phyloP scores from a whole-genome alignment of 2,888 invertebrate genomes.

The Rotaria sp. region DNA sequence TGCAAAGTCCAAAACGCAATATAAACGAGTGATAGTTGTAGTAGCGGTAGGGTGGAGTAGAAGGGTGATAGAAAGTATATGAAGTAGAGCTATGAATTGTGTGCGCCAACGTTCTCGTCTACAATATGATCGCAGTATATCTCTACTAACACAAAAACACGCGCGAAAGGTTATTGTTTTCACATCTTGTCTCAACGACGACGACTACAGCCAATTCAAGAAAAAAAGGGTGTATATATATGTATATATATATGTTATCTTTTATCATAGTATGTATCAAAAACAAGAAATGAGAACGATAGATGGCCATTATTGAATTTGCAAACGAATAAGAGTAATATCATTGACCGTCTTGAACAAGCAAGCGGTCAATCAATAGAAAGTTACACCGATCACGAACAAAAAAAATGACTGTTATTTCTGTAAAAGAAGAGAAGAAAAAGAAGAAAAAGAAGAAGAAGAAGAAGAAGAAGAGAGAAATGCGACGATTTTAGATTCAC shows the following conservation, averaged over 20 bases:
- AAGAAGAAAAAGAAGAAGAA: neutral
- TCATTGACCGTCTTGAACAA: neutral
- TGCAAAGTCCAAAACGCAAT: neutral
- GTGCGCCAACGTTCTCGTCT: neutral
- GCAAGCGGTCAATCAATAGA: constrained; percentile 14
- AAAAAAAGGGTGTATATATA: neutral
- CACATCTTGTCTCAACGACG: neutral
- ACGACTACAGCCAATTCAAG: neutral
- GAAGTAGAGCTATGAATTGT: neutral
- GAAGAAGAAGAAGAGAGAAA: neutral
- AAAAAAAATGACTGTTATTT: constrained; percentile 11
- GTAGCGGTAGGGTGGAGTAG: neutral
- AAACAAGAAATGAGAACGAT: neutral
- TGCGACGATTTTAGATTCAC: neutral
- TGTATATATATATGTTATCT: neutral
- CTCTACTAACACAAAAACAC: neutral
- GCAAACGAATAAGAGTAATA: neutral
- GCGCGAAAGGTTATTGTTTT: constrained; percentile 9
- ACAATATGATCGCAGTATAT: neutral
- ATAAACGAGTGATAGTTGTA: neutral
- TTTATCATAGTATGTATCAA: neutral
- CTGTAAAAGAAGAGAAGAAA: neutral
- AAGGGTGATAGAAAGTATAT: neutral
- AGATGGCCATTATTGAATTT: neutral
- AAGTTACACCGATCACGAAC: neutral